These are phyloP conservation scores for Arizona elegans DNA, from an alignment of 2,113 vertebrate species.

Conservation along the genomic window DNA sequence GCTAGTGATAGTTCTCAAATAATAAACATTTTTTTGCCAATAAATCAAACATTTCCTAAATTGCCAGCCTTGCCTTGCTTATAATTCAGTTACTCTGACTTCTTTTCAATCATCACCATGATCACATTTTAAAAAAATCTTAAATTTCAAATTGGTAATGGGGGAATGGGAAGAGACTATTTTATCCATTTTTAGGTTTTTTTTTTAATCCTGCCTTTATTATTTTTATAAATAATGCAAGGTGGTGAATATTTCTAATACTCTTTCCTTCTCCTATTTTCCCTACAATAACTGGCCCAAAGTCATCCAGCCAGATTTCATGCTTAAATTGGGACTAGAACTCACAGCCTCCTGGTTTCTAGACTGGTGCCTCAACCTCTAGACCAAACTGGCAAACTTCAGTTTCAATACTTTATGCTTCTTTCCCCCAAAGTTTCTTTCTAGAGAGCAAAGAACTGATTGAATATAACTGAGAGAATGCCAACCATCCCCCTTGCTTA, in stretches of 20 bases:
- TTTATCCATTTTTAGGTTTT: background rate
- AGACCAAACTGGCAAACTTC: background rate
- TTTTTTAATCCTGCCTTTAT: background rate
- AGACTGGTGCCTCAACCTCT: background rate
- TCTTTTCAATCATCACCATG: background rate
- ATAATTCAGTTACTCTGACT: background rate
- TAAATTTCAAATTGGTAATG: background rate
- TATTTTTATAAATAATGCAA: background rate
- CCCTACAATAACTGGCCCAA: background rate
- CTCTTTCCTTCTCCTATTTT: background rate
- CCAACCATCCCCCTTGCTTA: too few relatives aligned
- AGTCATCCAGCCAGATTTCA: background rate
- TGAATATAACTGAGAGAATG: background rate
- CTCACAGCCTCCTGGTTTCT: too few relatives aligned
- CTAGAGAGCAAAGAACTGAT: background rate
- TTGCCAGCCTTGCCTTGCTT: background rate
- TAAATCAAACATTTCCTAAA: background rate
- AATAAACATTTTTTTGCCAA: background rate
- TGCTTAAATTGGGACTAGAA: background rate
- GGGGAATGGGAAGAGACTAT: background rate
- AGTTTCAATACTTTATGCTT: background rate
- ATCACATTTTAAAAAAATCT: background rate
- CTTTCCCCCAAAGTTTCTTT: background rate
- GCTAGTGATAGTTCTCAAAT: background rate
- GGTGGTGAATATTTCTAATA: background rate